Evolutionary conservation across 1,140 invertebrate genomes (phyloP).

Genomic region (Lepidurus arcticus): DNA sequence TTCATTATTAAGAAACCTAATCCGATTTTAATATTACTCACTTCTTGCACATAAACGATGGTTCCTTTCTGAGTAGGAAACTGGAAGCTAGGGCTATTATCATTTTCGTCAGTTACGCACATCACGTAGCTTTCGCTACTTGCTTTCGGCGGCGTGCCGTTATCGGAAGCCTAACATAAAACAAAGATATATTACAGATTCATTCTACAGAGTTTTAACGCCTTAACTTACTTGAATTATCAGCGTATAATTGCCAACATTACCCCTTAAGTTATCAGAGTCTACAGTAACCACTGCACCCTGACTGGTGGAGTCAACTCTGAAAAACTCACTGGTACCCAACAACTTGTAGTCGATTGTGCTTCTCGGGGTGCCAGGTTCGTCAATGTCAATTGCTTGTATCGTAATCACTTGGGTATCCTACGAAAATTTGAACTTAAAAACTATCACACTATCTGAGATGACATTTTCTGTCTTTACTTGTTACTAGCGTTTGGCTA

Average conservation of each 20-base stretch:
- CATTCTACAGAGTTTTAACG: neutral
- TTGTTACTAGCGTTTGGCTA: no score
- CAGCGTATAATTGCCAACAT: conserved; percentile 20
- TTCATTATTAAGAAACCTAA: neutral
- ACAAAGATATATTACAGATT: neutral
- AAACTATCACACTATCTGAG: neutral
- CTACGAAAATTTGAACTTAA: neutral
- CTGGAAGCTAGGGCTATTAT: neutral
- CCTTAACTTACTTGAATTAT: neutral
- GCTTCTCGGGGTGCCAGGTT: conserved; percentile 5
- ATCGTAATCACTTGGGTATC: conserved; percentile 21
- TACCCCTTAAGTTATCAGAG: neutral
- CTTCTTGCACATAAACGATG: conserved; percentile 12
- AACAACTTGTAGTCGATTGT: conserved; percentile 16
- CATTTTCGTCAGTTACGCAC: conserved; percentile 23
- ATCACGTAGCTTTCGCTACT: neutral
- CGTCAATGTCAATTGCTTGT: conserved; percentile 24
- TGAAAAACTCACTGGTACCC: neutral
- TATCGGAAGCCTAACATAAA: conserved; percentile 2
- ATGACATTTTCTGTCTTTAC: no score
- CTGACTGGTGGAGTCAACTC: neutral
- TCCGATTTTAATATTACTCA: neutral
- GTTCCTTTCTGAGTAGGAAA: neutral
- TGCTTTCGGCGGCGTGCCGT: neutral
- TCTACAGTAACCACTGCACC: neutral